phyloP scores from a whole-genome alignment of 1,140 invertebrate genomes.

The Heliconius hermathena region DNA sequence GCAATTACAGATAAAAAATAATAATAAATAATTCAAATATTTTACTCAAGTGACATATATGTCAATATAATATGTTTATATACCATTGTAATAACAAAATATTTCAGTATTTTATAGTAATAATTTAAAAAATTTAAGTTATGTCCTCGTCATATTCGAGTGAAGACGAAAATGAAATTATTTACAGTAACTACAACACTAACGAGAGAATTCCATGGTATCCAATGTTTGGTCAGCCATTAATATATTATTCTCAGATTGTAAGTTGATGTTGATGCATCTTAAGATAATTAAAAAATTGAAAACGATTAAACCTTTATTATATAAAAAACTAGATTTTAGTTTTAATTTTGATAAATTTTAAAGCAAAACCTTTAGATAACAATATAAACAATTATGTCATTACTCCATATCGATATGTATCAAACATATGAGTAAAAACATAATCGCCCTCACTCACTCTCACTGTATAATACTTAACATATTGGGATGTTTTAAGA shows the following conservation, averaged over 20 bases:
- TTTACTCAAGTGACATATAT: not conserved
- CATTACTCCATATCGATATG: too few species aligned
- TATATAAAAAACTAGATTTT: too few species aligned
- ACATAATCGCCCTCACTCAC: too few species aligned
- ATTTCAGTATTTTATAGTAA: not conserved
- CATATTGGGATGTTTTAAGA: too few species aligned
- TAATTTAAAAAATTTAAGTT: not conserved
- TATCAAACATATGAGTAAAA: too few species aligned
- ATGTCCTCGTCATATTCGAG: constrained; percentile 30
- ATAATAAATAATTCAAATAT: not conserved
- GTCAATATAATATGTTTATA: not conserved
- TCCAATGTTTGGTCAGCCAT: constrained; percentile 43
- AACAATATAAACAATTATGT: too few species aligned
- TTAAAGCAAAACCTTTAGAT: too few species aligned
- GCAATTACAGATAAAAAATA: not conserved
- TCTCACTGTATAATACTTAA: not conserved
- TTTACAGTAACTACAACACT: constrained; percentile 9
- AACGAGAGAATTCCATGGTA: constrained; percentile 32
- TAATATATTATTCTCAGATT: constrained; percentile 59
- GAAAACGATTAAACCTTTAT: too few species aligned
- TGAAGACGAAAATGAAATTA: constrained; percentile 12
- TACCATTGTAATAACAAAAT: not conserved
- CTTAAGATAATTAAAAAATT: too few species aligned
- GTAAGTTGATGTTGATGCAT: constrained; percentile 42
- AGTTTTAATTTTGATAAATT: too few species aligned